Conservation (phyloP, 2,888 invertebrate species). For the Chloroclysta siterata region DNA sequence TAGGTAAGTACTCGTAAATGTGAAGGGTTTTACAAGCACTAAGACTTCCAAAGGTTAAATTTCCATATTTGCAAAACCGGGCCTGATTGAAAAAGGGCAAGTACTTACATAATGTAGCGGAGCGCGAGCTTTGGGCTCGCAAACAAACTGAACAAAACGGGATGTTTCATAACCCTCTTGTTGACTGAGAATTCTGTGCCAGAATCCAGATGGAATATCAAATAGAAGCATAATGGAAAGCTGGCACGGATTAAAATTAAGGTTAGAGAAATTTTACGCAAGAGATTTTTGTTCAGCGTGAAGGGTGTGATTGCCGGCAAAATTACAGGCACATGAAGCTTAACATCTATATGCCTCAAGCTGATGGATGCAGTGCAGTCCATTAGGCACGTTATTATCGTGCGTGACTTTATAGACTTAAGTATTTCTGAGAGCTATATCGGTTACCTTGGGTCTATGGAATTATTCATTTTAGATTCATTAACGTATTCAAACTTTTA, state of each 20-base stretch:
- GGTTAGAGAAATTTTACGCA: background rate
- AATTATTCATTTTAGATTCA: too few species aligned
- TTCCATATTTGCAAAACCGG: constrained; percentile 32
- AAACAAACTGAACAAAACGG: constrained; percentile 13
- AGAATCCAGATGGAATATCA: constrained; percentile 6
- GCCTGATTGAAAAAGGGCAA: constrained; percentile 31
- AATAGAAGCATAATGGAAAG: constrained; percentile 3
- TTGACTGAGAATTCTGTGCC: constrained; percentile 21
- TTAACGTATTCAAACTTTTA: too few species aligned
- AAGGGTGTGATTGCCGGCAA: too few species aligned
- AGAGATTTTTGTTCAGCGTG: too few species aligned
- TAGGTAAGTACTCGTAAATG: background rate
- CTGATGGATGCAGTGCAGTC: too few species aligned
- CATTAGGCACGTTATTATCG: too few species aligned
- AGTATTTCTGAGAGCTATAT: too few species aligned
- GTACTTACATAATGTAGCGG: constrained; percentile 31
- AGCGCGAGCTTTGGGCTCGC: constrained; percentile 23
- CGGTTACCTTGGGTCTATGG: too few species aligned
- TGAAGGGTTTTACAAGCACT: background rate
- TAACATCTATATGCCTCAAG: too few species aligned
- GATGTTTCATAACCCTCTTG: constrained; percentile 22
- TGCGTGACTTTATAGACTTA: too few species aligned
- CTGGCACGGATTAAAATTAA: background rate
- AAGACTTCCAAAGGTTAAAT: constrained; percentile 33
- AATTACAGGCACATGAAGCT: too few species aligned